Conservation (phyloP, 2,113 vertebrate genomes). For the Nothoprocta pentlandii region DNA sequence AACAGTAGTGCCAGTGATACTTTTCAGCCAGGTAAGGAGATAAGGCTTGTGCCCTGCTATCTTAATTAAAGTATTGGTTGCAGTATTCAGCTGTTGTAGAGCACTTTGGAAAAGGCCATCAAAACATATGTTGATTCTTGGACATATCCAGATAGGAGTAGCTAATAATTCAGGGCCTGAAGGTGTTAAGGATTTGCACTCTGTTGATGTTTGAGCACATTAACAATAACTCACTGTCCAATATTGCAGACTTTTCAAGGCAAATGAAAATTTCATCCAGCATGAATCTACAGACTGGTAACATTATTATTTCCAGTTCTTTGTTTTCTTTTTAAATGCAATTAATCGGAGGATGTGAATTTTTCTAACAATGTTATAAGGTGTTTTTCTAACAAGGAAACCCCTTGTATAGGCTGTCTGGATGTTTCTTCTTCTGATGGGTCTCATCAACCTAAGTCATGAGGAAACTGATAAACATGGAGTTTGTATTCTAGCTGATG, state of each 20-base stretch:
- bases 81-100: background rate
- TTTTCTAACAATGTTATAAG: background rate
- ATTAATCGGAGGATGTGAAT: background rate
- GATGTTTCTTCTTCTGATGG: background rate
- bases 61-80: background rate
- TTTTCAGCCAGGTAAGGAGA: background rate
- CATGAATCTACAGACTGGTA: background rate
- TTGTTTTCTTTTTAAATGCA: background rate
- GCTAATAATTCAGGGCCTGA: background rate
- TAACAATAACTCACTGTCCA: background rate
- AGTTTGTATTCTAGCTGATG: background rate
- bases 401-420: background rate
- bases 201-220: background rate
- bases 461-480: background rate
- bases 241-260: background rate
- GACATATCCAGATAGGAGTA: background rate
- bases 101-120: background rate
- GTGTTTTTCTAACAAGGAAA: background rate
- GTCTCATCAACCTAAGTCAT: background rate
- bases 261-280: background rate
- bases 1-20: background rate
- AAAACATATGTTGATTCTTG: background rate
- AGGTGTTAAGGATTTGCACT: background rate
- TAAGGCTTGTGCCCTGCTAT: background rate
- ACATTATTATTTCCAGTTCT: background rate